Evolutionary conservation across 2,888 invertebrate genomes (phyloP), one percentile per base, ranked within the genome.

Genomic region (Tetragonula carbonaria): DNA sequence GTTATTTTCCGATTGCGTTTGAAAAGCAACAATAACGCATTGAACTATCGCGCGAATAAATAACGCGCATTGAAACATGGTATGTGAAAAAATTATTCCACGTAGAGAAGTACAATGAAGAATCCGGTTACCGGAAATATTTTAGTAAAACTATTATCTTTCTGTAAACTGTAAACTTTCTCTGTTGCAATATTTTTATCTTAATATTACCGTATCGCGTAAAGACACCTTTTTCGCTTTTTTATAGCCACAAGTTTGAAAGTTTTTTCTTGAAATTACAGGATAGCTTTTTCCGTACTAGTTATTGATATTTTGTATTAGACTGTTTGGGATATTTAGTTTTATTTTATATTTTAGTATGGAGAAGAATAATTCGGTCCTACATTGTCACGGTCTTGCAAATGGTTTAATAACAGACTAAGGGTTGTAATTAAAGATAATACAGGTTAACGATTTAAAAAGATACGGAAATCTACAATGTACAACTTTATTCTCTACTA

Each of bases 1-100:
- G 62, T 84, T 78, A 84, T 84, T 84, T 84, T 84, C 78, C 78
- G 74, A 84, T 84, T 78, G 59, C 67, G 71, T 75, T 84, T 51
- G 74, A 50, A 74, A 74, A 77, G 53, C 53, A 51, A 70, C 70
- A 83, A 65, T 75, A 82, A 81, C 57, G 38, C 45, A 65, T 23
- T 70, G 66, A 81, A 81, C 70, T 74, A 71, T 71, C 16, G 70
- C 50, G 45, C 68, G 57, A 53, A 38, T 71, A 70, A 50, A 70
- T 55, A 65, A 33, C 66, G 45, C 13, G 23, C 28, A 14, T 45
- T 14, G 23, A 1, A 6, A 28, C 18, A 59, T 18, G 4, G 23
- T 8, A 14, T 2, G n/a, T 4, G 28, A 13, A 4, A 55, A 63
- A 66, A 55, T 45, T 80, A 23, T 33, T 50, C 33, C 18, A 55